Evolutionary conservation across 2,113 vertebrate genomes (phyloP).

Genomic region (Tichodroma muraria): DNA sequence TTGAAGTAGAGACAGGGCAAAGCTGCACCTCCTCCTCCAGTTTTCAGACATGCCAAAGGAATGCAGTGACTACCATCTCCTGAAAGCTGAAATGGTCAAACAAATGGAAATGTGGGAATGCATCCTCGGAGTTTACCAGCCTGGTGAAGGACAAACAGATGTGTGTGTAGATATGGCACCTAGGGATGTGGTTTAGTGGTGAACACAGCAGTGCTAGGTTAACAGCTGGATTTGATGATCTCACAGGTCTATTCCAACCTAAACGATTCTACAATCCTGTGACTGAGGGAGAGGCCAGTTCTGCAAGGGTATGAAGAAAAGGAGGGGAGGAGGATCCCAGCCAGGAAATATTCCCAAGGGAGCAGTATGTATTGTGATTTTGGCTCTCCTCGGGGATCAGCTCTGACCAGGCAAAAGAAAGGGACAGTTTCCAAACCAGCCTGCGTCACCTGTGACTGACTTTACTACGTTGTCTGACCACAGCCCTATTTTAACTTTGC

Average conservation of each 20-base stretch:
- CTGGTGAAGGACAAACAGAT: neutral
- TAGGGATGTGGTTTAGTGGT: neutral
- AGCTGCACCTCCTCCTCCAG: neutral
- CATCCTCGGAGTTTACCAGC: accelerated
- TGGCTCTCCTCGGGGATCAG: accelerated
- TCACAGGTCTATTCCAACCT: neutral
- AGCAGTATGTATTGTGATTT: accelerated
- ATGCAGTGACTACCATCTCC: neutral
- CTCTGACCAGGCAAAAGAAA: neutral
- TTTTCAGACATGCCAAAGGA: neutral
- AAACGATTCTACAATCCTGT: neutral
- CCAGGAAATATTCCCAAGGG: neutral
- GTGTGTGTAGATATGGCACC: neutral
- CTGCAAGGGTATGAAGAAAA: neutral
- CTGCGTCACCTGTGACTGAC: neutral
- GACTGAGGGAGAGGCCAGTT: neutral
- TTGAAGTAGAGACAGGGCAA: neutral
- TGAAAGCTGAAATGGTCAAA: neutral
- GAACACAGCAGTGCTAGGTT: neutral
- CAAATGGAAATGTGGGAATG: neutral
- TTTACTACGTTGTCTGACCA: neutral
- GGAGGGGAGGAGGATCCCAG: neutral
- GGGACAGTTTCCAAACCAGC: neutral
- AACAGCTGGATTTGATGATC: neutral
- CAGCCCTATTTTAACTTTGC: neutral